Conservation (phyloP, 2,888 invertebrate genomes). For the Plutella xylostella region DNA sequence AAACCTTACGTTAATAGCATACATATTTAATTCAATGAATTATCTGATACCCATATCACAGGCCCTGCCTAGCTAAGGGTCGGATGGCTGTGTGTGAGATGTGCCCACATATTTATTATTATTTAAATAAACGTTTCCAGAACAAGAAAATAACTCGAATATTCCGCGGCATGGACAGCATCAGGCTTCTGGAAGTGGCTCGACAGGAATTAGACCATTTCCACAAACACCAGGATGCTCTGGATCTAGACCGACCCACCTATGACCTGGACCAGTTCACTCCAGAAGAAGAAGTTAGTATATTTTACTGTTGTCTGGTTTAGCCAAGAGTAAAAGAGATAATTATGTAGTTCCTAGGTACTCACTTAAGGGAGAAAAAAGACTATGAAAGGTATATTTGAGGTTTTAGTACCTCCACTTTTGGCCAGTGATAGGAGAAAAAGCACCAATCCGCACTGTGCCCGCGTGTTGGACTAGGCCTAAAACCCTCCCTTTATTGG, state of each 20-base stretch:
- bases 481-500: too few species aligned
- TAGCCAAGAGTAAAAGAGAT: too few species aligned
- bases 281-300: constrained; percentile 39
- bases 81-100: too few species aligned
- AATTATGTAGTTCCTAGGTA: not conserved
- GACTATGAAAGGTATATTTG: not conserved
- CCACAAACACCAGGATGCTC: constrained; percentile 23
- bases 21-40: not conserved
- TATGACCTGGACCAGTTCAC: constrained; percentile 42
- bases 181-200: constrained; percentile 35
- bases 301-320: too few species aligned
- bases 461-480: too few species aligned
- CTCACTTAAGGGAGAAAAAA: not conserved
- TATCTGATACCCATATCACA: too few species aligned
- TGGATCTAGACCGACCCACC: constrained; percentile 21
- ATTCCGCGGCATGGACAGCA: constrained; percentile 43
- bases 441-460: too few species aligned
- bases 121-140: too few species aligned
- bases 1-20: not conserved
- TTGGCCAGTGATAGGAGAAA: too few species aligned
- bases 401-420: too few species aligned
- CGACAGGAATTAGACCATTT: constrained; percentile 32
- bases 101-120: too few species aligned
- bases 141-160: constrained; percentile 38
- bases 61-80: too few species aligned